Evolutionary conservation across 2,888 invertebrate species (phyloP).

Genomic region (Sesamia inferens): DNA sequence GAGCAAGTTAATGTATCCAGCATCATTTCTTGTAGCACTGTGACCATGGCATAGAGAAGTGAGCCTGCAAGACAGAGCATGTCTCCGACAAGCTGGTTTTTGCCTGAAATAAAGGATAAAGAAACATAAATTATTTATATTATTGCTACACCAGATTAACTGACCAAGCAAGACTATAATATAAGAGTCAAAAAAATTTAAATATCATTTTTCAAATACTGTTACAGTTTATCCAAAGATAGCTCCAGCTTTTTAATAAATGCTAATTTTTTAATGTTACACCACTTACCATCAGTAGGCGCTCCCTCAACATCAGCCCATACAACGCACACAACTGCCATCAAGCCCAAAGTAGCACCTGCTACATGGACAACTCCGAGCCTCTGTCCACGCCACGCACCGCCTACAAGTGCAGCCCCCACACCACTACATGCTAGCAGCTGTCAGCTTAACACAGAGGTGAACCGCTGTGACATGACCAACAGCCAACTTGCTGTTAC

Average conservation of each 20-base stretch:
- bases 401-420: conserved; percentile 95
- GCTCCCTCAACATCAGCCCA: conserved; percentile 95
- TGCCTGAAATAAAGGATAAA: conserved; percentile 86
- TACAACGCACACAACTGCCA: conserved; percentile 95
- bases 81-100: conserved; percentile 95
- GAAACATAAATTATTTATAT: not conserved
- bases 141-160: not conserved
- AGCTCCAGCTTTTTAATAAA: not conserved
- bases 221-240: not conserved
- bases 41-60: conserved; percentile 94
- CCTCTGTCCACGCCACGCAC: conserved; percentile 93
- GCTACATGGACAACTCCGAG: conserved; percentile 94
- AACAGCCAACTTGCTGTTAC: conserved; percentile 96
- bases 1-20: conserved; percentile 94
- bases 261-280: not conserved
- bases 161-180: not conserved
- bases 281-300: conserved; percentile 89
- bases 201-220: not conserved
- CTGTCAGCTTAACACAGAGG: conserved; percentile 91
- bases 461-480: conserved; percentile 93
- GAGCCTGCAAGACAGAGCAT: conserved; percentile 95
- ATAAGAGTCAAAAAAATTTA: not conserved
- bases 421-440: conserved; percentile 96
- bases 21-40: conserved; percentile 95
- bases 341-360: conserved; percentile 94